Percentiles rank a stretch among this genome's conserved stretches.
phyloP scores from a whole-genome alignment of 2,113 vertebrate species.

The Ochotona curzoniae region DNA sequence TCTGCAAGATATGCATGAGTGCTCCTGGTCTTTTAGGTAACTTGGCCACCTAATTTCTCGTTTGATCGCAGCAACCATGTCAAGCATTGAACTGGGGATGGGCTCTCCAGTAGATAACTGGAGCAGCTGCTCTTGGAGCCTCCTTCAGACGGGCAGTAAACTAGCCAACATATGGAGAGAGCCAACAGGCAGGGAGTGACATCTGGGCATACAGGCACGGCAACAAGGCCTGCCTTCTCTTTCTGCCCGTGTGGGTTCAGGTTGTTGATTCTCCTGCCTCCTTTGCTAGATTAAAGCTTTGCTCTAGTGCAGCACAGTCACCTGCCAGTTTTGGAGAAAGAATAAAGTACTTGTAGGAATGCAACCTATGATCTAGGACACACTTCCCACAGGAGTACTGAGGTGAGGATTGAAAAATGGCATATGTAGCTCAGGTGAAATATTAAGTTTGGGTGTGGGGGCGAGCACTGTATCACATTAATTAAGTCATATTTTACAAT shows the following conservation, averaged over 20 bases:
- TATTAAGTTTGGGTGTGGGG: background rate
- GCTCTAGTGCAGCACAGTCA: background rate
- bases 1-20: too few relatives aligned
- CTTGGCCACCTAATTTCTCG: background rate
- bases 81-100: background rate
- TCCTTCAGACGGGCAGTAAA: background rate
- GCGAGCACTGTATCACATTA: too few relatives aligned
- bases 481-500: too few relatives aligned
- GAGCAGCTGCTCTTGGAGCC: too few relatives aligned
- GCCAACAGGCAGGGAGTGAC: fast-evolving
- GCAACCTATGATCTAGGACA: background rate
- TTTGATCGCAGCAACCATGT: background rate
- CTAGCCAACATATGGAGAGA: background rate
- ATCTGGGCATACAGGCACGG: too few relatives aligned
- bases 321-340: background rate
- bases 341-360: background rate
- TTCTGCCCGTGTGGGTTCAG: too few relatives aligned
- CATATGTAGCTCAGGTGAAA: background rate
- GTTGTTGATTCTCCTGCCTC: too few relatives aligned
- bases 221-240: background rate
- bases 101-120: background rate
- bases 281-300: too few relatives aligned
- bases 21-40: background rate
- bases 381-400: too few relatives aligned
- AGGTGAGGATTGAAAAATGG: background rate